These are phyloP conservation scores for Eristalis intricaria DNA, from an alignment of 2,888 invertebrate genomes.

Conservation along the genomic window DNA sequence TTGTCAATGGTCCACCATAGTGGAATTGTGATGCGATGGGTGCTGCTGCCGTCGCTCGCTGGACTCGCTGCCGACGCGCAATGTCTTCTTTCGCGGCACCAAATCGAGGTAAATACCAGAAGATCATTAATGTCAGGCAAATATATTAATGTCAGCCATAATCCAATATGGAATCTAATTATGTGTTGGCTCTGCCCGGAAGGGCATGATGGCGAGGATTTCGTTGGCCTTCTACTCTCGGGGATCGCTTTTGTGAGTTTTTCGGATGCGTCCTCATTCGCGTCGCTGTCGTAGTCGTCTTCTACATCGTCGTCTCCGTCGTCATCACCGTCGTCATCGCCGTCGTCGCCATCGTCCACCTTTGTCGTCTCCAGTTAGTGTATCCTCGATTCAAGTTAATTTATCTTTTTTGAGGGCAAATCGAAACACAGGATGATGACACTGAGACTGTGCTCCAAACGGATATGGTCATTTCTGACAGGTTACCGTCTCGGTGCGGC, in stretches of 20 bases:
- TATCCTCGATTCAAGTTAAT: slow-evolving; percentile 66
- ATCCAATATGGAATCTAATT: slow-evolving; percentile 75
- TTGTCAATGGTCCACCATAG: slow-evolving; percentile 63
- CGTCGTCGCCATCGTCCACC: not conserved
- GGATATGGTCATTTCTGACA: slow-evolving; percentile 70
- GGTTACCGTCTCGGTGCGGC: slow-evolving; percentile 63
- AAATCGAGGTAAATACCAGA: slow-evolving; percentile 75
- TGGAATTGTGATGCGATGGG: slow-evolving; percentile 40
- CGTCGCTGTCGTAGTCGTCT: not conserved
- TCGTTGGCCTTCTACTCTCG: slow-evolving; percentile 23
- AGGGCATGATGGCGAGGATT: slow-evolving; percentile 54
- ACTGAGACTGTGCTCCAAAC: slow-evolving; percentile 60
- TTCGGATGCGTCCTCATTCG: slow-evolving; percentile 52
- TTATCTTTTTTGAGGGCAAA: slow-evolving; percentile 70
- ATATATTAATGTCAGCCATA: slow-evolving; percentile 75
- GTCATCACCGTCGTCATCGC: not conserved
- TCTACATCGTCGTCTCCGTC: not conserved
- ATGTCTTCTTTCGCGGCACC: slow-evolving; percentile 73
- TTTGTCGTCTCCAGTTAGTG: slow-evolving; percentile 47
- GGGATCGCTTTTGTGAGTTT: slow-evolving; percentile 40
- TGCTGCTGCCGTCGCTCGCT: slow-evolving; percentile 17
- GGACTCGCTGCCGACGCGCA: slow-evolving; percentile 24
- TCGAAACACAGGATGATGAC: slow-evolving; percentile 68
- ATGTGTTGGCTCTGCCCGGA: slow-evolving; percentile 71
- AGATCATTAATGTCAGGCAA: slow-evolving; percentile 75